These are phyloP conservation scores for Bombyx mandarina DNA, from an alignment of 1,140 invertebrate genomes.

Conservation along the genomic window DNA sequence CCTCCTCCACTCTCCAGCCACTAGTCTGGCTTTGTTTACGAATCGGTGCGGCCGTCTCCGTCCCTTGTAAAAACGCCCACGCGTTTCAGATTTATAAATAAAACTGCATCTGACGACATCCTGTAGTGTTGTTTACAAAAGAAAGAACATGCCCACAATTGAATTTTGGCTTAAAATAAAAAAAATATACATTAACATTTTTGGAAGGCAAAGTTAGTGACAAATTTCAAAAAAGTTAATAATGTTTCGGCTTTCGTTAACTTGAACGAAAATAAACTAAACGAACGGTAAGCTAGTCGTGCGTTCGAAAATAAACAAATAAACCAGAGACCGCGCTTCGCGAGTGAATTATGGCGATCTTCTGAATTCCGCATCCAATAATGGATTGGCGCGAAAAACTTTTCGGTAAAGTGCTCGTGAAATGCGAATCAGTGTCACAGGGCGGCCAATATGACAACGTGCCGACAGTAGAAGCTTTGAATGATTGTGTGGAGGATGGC, in stretches of 20 bases:
- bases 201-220: neutral
- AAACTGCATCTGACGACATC: conserved; percentile 26
- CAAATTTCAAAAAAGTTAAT: too few species aligned
- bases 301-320: neutral
- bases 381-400: conserved; percentile 70
- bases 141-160: too few species aligned
- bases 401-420: conserved; percentile 67
- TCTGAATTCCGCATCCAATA: conserved; percentile 10
- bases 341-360: too few species aligned
- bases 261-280: neutral
- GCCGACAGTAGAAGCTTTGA: conserved; percentile 43
- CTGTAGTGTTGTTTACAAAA: conserved; percentile 9
- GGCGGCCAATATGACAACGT: conserved; percentile 59
- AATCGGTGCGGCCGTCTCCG: conserved; percentile 42
- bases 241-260: neutral
- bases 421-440: conserved; percentile 59
- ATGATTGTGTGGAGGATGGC: conserved; percentile 60
- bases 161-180: too few species aligned
- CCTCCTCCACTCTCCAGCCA: conserved; percentile 25
- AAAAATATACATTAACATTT: too few species aligned
- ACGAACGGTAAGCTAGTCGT: neutral
- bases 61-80: conserved; percentile 15
- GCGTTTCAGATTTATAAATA: conserved; percentile 44
- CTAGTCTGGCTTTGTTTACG: conserved; percentile 59
- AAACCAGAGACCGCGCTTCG: neutral